Base-by-base conservation (phyloP, 2,888 invertebrate species). In the Andrena fulva region DNA sequence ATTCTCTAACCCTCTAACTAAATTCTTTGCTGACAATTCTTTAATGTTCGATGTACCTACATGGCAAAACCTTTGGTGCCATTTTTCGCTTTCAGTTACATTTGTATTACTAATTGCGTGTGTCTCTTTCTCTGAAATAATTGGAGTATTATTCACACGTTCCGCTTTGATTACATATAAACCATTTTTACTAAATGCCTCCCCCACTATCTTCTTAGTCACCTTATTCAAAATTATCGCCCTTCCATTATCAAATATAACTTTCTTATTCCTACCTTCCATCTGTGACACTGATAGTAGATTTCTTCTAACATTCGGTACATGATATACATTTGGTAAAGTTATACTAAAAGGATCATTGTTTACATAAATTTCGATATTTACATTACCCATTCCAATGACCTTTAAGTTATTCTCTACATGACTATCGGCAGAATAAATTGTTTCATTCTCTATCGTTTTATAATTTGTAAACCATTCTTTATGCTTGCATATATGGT, bases 401-500 rank as follows among this genome's bases (percentile, higher is more conserved):
- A 68, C 77, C 2, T 31, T 77, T 42, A 77, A 0, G 2, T 29
- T 71, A 52, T 63, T 64, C 7, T 52, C 24, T 12, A 35, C 3
- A 16, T 50, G 29, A 31, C 16, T 42, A 16, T 66, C 54, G 1
- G 77, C 73, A 5, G 77, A 62, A 60, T 69, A 63, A 69, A 81
- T 77, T n/a, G 16, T n/a, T 48, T 81, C 74, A 8, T 10, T 50
- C 16, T 10, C 35, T 24, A 76, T 80, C 2, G 20, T 1, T 31
- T 16, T 69, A 29, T 62, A 77, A 48, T 64, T 70, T 20, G 27
- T 27, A 35, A 81, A 74, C 77, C 69, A 74, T 10, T 74, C 20
- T 77, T 10, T 72, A 16, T 81, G 33, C 33, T 80, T 81, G 10
- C 84, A 81, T 2, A 81, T 56, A 4, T 82, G 78, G 10, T 78